A percentile compares a stretch with the other conserved stretches of the same genome.
phyloP scores from a whole-genome alignment of 2,797 vertebrate species.

The Pseudochirops cupreus region DNA sequence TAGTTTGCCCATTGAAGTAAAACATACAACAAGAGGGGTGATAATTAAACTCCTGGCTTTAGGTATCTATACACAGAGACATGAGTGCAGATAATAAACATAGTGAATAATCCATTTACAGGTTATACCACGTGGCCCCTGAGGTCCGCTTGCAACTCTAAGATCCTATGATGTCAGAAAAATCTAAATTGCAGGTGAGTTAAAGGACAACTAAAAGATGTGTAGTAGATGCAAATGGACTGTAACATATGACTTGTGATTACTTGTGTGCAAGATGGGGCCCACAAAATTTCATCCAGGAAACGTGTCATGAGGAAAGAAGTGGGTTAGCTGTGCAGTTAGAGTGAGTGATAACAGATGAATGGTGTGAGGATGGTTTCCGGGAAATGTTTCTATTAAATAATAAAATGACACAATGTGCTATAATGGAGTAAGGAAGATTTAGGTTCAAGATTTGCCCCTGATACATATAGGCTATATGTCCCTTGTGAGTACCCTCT shows the following conservation, averaged over 20 bases:
- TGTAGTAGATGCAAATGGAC: background rate
- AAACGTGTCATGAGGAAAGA: background rate
- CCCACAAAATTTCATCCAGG: background rate
- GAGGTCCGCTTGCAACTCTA: background rate
- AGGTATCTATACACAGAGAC: background rate
- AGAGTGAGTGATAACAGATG: background rate
- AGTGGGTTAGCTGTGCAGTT: background rate
- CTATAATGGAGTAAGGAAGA: background rate
- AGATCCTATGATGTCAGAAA: background rate
- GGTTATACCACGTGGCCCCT: background rate
- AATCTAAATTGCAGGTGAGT: background rate
- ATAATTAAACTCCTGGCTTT: background rate
- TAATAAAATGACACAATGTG: background rate
- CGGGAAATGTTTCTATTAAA: background rate
- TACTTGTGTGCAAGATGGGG: background rate
- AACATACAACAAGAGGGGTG: background rate
- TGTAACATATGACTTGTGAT: background rate
- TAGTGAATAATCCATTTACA: background rate
- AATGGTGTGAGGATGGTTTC: background rate
- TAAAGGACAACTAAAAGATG: background rate
- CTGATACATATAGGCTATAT: background rate
- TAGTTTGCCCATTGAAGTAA: background rate
- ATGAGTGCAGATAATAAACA: background rate
- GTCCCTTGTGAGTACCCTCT: background rate
- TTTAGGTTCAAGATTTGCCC: background rate